phyloP scores from a whole-genome alignment of 2,113 vertebrate genomes.

The Suncus etruscus region DNA sequence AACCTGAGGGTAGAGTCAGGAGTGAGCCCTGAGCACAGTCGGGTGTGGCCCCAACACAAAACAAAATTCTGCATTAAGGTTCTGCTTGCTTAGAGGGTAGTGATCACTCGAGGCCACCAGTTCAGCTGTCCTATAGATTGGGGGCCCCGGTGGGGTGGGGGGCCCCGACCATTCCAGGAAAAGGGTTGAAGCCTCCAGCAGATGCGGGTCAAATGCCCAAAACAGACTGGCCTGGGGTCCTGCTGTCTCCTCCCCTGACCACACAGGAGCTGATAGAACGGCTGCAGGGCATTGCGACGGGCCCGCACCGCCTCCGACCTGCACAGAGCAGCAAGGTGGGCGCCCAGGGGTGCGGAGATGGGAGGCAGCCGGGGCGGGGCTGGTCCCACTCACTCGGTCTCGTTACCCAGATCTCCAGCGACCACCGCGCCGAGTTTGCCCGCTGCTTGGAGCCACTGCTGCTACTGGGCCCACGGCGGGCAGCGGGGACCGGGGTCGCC shows the following conservation, averaged over 20 bases:
- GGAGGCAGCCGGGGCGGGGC: accelerated
- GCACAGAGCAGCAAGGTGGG: conserved; percentile 94
- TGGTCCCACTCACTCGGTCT: neutral
- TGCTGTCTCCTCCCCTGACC: neutral
- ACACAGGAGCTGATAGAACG: conserved; percentile 95
- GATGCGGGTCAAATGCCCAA: neutral
- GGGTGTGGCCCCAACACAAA: no score
- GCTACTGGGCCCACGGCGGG: conserved; percentile 86
- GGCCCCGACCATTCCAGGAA: neutral
- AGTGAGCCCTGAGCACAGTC: no score
- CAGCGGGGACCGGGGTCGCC: conserved; percentile 78
- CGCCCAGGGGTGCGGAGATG: neutral
- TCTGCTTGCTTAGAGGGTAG: no score
- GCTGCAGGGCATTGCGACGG: conserved; percentile 92
- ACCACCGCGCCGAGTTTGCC: conserved; percentile 93
- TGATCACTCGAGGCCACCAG: neutral
- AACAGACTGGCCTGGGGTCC: neutral
- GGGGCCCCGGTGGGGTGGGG: neutral
- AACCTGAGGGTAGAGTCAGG: no score
- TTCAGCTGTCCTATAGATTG: neutral
- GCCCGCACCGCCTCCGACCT: conserved; percentile 92
- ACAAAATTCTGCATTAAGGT: no score
- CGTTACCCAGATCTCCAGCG: conserved; percentile 91
- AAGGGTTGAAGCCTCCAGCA: neutral
- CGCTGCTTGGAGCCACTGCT: conserved; percentile 93